These are phyloP conservation scores for Huso huso DNA, from an alignment of 2,797 vertebrate genomes.

Conservation along the genomic window DNA sequence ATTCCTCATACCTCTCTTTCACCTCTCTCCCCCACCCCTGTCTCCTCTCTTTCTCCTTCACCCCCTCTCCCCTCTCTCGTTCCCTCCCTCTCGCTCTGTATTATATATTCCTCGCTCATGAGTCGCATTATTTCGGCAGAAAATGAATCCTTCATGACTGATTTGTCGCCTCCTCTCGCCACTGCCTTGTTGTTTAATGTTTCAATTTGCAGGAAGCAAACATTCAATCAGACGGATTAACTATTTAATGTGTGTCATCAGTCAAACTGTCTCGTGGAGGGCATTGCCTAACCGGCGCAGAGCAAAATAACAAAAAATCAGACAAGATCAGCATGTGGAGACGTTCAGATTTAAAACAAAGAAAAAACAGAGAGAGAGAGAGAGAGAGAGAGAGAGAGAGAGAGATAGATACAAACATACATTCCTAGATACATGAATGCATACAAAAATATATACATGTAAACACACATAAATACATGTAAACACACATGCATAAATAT, in stretches of 20 bases:
- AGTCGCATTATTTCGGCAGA: constrained; percentile 84
- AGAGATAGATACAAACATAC: no score
- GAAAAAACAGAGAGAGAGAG: not conserved
- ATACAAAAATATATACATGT: no score
- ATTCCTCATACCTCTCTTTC: not conserved
- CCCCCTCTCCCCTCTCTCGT: not conserved
- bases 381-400: no score
- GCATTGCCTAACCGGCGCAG: constrained; percentile 24
- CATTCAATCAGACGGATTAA: constrained; percentile 99
- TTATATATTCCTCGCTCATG: constrained; percentile 83
- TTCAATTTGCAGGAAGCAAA: constrained; percentile 98
- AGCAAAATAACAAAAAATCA: not conserved
- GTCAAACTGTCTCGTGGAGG: constrained; percentile 92
- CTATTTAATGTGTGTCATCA: constrained; percentile 96
- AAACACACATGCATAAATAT: no score
- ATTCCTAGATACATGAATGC: no score
- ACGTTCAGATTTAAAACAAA: not conserved
- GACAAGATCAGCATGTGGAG: not conserved
- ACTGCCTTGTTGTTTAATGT: constrained; percentile 95
- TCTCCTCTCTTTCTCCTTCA: constrained; percentile 8
- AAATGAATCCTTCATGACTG: constrained; percentile 87
- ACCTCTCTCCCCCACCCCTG: not conserved
- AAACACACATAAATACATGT: no score
- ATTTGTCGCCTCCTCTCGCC: constrained; percentile 73
- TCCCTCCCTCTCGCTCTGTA: constrained; percentile 23